Evolutionary conservation across 2,888 invertebrate species (phyloP), one percentile per base, ranked within the genome.

Genomic region (Torymus aiolomorphi): DNA sequence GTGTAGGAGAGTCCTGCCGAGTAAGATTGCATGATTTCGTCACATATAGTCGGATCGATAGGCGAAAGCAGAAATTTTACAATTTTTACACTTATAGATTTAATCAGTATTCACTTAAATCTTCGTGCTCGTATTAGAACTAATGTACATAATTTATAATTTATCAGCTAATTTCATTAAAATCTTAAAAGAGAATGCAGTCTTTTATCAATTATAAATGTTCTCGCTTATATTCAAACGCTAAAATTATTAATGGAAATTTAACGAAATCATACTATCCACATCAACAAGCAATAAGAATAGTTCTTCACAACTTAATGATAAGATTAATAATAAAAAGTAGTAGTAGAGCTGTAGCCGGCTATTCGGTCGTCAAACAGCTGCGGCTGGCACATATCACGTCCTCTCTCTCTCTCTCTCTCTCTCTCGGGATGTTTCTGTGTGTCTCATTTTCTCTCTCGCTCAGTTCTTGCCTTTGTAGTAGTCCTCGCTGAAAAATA

Each of bases 401-500:
- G 74, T 74, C 67, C 13, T 65, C 54, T 51, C 24, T 63, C 24
- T 71, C 49, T 54, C n/a, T n/a, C n/a, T n/a, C n/a, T n/a, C 13
- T 49, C 14, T 11, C 62, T 67, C 51, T n/a, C 57, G 42, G 62
- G 51, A 74, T 62, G 11, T 14, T 78, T 56, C 16, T 11, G 11
- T 20, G 24, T 66, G 24, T 59, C 42, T 42, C 42, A 42, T 42
- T 42, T 42, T 42, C 42, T 42, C 42, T 42, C 42, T 42, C 42
- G 42, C 42, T 82, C 71, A 82, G 83, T 91, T 89, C 83, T 92
- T 92, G 82, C 92, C 93, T 83, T 93, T 94, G 90, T 93, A 94
- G 91, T 92, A 94, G 88, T 94, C 94, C 92, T 94, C 94, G 89
- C 94, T 94, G 92, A 69, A 93, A 94, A 52, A 69, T 59, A 73